These are phyloP conservation scores for Latrodectus geometricus DNA, from an alignment of 1,140 invertebrate genomes.

Conservation along the genomic window DNA sequence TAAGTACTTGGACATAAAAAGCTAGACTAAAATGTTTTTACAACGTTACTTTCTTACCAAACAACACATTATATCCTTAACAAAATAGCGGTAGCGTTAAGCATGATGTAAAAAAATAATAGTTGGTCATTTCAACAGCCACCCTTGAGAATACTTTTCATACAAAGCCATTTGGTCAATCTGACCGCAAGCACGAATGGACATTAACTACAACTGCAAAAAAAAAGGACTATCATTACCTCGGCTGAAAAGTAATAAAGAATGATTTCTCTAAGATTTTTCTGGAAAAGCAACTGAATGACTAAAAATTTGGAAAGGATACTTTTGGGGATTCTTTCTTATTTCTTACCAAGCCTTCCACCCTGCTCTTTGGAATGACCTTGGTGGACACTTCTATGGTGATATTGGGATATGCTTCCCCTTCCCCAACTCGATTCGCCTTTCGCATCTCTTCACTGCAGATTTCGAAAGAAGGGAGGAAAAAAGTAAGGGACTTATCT, in stretches of 20 bases:
- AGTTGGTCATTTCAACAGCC: background rate
- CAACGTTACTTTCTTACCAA: background rate
- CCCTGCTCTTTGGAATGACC: background rate
- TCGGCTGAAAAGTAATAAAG: background rate
- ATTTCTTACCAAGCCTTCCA: background rate
- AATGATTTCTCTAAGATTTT: background rate
- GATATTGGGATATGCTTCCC: too few relatives aligned
- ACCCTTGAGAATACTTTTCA: background rate
- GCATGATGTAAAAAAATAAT: background rate
- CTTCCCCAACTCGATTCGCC: slow-evolving; percentile 36
- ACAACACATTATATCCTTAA: background rate
- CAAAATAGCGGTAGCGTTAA: background rate
- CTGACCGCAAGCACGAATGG: background rate
- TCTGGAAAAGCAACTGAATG: background rate
- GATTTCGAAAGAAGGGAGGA: slow-evolving; percentile 11
- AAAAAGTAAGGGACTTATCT: slow-evolving; percentile 33
- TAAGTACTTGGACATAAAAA: background rate
- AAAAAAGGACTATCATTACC: background rate
- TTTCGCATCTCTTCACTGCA: slow-evolving; percentile 8
- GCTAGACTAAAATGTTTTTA: background rate
- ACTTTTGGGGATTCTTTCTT: slow-evolving; percentile 33
- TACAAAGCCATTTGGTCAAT: slow-evolving; percentile 6
- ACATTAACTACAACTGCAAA: background rate
- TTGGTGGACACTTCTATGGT: slow-evolving; percentile 13
- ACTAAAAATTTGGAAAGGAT: slow-evolving; percentile 45